A percentile compares a stretch with the other conserved stretches of the same genome.
Evolutionary conservation across 2,113 vertebrate species (phyloP).

Genomic region (Hypomesus transpacificus): DNA sequence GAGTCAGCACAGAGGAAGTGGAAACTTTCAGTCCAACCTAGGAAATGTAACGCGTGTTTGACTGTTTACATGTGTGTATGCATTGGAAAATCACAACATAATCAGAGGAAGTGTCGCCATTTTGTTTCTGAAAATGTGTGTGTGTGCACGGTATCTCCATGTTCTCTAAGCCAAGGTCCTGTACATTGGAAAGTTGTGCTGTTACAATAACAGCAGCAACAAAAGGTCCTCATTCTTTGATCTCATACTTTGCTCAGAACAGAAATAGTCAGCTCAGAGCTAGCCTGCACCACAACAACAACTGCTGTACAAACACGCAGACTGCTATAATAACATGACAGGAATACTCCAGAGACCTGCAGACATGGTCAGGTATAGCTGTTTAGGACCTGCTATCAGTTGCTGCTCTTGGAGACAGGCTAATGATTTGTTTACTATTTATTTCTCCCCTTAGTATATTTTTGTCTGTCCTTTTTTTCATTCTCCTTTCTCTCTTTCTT

Average conservation of each 20-base stretch:
- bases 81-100: no score
- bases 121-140: neutral
- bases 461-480: neutral
- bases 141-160: neutral
- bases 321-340: neutral
- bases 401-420: constrained; percentile 3
- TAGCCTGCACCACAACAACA: neutral
- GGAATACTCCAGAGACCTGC: neutral
- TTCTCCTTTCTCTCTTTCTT: constrained; percentile 13
- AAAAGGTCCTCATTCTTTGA: neutral
- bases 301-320: neutral
- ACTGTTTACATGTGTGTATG: no score
- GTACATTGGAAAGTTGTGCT: neutral
- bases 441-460: constrained; percentile 49
- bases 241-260: neutral
- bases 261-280: neutral
- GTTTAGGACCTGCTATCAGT: constrained; percentile 14
- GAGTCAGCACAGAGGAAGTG: no score
- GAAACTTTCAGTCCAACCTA: no score
- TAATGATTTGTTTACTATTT: constrained; percentile 47
- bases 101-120: neutral
- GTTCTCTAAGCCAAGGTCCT: neutral
- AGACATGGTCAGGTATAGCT: neutral
- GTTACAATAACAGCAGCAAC: constrained; percentile 8
- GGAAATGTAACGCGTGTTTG: no score